Evolutionary conservation across 2,888 invertebrate species (phyloP), one percentile per base, ranked within the genome.

Genomic region (Tortrix viridana): DNA sequence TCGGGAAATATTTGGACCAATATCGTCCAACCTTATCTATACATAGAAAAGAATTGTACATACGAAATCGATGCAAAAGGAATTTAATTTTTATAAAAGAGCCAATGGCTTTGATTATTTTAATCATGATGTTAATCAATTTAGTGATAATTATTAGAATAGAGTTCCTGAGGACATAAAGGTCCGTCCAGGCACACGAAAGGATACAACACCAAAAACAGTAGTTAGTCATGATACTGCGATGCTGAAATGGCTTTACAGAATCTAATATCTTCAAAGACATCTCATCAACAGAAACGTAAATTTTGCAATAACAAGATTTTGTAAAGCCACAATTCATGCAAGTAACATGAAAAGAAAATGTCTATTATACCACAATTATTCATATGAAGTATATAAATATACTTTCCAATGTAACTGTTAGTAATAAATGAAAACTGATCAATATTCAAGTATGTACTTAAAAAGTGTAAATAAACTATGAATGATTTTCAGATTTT

Each of bases 181-280:
- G 79, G 89, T 89, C 89, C 89, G 86, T 89, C 87, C 87, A 88
- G 90, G 89, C 85, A 79, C 72, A 76, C 41, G 82, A 81, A 89
- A 89, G 91, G 89, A 89, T 87, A 82, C 86, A 83, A 91, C 90
- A 90, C 90, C 90, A 91, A 92, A 61, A 85, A 83, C 87, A 82
- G 89, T 92, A 92, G 91, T 82, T 88, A 87, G 88, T 83, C 81
- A 76, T 79, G 80, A 75, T 65, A 63, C 32, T 2, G 32, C n/a
- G n/a, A 74, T 69, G 75, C 69, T 72, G 56, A 69, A 9, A 66
- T 74, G 79, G 75, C 78, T 85, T 84, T 67, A 75, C 79, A 48
- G 76, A 83, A 79, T 80, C 12, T 20, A 26, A 41, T 12, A 41
- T 41, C 14, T 16, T 41, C 2, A 16, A 41, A 41, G 12, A 12